Conservation (phyloP, 2,888 invertebrate genomes). For the Mythimna loreyi region DNA sequence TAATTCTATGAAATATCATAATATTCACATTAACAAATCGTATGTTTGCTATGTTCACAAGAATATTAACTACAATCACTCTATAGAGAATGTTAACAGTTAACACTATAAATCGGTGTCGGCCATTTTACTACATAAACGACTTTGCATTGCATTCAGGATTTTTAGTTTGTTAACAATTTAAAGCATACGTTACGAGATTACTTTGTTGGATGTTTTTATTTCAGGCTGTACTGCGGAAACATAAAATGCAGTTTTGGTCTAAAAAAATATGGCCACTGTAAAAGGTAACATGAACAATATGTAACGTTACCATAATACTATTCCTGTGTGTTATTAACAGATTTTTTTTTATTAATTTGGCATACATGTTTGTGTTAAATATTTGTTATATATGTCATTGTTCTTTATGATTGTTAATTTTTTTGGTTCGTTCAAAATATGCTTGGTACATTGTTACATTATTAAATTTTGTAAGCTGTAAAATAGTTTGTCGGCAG, state of each 20-base stretch:
- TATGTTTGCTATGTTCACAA: not conserved
- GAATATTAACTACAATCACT: slow-evolving; percentile 4
- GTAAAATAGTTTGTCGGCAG: no score
- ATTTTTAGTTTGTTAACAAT: slow-evolving; percentile 38
- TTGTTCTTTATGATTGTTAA: no score
- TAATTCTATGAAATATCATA: no score
- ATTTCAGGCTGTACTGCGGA: slow-evolving; percentile 1
- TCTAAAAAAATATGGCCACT: not conserved
- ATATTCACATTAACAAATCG: not conserved
- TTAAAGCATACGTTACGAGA: slow-evolving; percentile 36
- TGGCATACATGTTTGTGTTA: no score
- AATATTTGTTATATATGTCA: no score
- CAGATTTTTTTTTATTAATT: no score
- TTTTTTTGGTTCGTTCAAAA: no score
- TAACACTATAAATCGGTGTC: slow-evolving; percentile 13
- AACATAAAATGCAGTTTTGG: slow-evolving; percentile 13
- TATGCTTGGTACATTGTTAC: no score
- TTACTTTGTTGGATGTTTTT: slow-evolving; percentile 31
- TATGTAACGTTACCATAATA: no score
- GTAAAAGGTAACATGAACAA: not conserved
- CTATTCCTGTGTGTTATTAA: no score
- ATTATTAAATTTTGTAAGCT: no score
- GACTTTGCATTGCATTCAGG: slow-evolving; percentile 21
- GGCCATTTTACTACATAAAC: slow-evolving; percentile 29
- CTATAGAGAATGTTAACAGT: slow-evolving; percentile 5